Base-by-base conservation (phyloP, 1,140 invertebrate species). In the Gonioctena quinquepunctata region DNA sequence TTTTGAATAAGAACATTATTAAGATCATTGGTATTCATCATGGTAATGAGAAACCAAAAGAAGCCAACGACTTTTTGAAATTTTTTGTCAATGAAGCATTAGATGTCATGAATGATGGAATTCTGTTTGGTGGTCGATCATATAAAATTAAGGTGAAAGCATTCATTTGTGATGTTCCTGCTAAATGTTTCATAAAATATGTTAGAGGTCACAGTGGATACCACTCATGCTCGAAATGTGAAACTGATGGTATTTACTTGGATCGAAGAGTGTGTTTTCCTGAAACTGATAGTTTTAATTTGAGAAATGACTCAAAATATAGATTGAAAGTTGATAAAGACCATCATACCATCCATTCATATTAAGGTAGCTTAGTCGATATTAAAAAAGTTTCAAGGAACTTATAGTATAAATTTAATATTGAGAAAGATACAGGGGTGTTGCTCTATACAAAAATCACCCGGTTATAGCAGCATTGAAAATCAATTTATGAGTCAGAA, bases 131-230 rank as follows among this genome's bases (percentile, higher is more conserved):
- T 54, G 50, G 50, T 22, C 50, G 18, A n/a, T 6, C 11, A 19
- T 54, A 13, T 54, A 7, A 8, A 8, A 16, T 54, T 13, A 54
- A 54, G 18, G 18, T 54, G 18, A 54, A 54, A 16, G 50, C 50
- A 54, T 54, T 54, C 16, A 54, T 54, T n/a, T 54, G 50, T 54
- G 50, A 54, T 16, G 50, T 54, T 54, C 50, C 50, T n/a, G 50
- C 18, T n/a, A 54, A 54, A 54, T 19, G 11, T 54, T 54, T 54
- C 21, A 22, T 54, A 3, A 54, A 54, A 16, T 54, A 13, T 54
- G 18, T 16, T 54, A 54, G 18, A 54, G 50, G 50, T n/a, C 50
- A 54, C 16, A 54, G 50, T 16, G 50, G 50, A 8, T 54, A 54
- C 18, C 7, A 4, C 18, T 54, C 50, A n/a, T 54, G 50, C 16